phyloP scores from a whole-genome alignment of 1,140 invertebrate genomes.

The Euglossa dilemma region DNA sequence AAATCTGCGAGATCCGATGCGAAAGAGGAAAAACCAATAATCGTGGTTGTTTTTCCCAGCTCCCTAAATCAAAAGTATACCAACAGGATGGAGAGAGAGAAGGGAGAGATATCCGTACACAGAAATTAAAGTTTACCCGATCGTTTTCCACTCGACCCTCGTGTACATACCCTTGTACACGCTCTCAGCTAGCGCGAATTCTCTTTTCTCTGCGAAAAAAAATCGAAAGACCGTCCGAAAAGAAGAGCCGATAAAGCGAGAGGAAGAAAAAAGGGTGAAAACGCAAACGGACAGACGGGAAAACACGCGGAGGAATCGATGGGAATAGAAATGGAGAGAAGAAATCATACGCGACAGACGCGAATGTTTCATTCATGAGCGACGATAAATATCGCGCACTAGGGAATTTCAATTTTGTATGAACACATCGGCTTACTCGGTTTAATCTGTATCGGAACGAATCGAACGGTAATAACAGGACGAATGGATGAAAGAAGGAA shows the following conservation, averaged over 20 bases:
- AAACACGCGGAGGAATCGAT: background rate
- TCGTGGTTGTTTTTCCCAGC: background rate
- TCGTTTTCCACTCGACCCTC: background rate
- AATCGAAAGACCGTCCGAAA: background rate
- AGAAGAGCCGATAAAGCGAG: too few species aligned
- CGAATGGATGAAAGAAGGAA: too few species aligned
- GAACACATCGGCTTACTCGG: background rate
- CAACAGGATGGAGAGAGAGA: background rate
- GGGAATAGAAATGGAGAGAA: background rate
- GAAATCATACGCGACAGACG: too few species aligned
- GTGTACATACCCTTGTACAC: background rate
- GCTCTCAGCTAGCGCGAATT: background rate
- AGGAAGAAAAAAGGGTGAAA: background rate
- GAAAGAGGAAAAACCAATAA: too few species aligned
- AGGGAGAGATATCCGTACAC: background rate
- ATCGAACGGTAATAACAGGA: background rate
- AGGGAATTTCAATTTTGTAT: background rate
- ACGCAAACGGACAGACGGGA: background rate
- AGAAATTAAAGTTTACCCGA: conserved; percentile 7
- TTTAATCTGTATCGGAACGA: background rate
- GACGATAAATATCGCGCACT: background rate
- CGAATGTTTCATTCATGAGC: background rate
- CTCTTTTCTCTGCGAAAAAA: conserved; percentile 15
- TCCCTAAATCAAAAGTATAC: background rate
- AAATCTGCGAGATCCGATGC: too few species aligned